Base-by-base conservation (phyloP, 37 sponge, comb jelly and placozoan genomes). In the Lycopodina hypogea region DNA sequence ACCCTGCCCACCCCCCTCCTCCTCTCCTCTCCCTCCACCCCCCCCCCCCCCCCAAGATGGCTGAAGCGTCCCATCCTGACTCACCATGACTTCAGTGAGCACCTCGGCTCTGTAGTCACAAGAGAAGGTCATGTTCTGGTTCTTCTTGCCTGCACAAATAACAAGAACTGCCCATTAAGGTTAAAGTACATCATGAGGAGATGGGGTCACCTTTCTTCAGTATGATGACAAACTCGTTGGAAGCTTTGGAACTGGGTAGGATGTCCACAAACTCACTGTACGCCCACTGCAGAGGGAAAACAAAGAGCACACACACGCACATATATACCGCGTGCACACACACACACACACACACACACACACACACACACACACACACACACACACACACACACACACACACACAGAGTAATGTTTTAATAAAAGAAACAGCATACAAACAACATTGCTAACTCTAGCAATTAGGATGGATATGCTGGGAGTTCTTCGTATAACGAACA, bases 201-300 rank as follows among this genome's bases (percentile, higher is more conserved):
- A n/a, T n/a, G n/a, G 48, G 8, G 9, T 9, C 53, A 73, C 74
- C 74, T 60, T 76, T 76, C 85, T 86, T 86, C 56, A 94, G 69
- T 24, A 74, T 76, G 30, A 99, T 88, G 61, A 92, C 86, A 55
- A 96, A 94, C 72, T 99, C 99, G 59, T 99, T 96, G 74, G 63
- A 88, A 3, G 95, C 88, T 75, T 99, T 99, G 56, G 89, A 79
- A 56, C 91, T 96, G 3, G 96, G 92, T 14, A 48, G 59, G 26
- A 96, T 90, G 39, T 82, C 92, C 8, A 87, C 74, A 64, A 99
- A 87, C 86, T 99, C 99, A 34, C 74, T 87, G 69, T 99, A 99
- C 0, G 92, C 64, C 97, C 96, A 99, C 86, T 91, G 53, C 35
- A 85, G 48, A 30, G 0, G 83, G 57, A 14, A 75, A 76, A 21